Evolutionary conservation across 2,797 vertebrate species (phyloP), one percentile per base, ranked within the genome.

Genomic region (Acanthopagrus latus): DNA sequence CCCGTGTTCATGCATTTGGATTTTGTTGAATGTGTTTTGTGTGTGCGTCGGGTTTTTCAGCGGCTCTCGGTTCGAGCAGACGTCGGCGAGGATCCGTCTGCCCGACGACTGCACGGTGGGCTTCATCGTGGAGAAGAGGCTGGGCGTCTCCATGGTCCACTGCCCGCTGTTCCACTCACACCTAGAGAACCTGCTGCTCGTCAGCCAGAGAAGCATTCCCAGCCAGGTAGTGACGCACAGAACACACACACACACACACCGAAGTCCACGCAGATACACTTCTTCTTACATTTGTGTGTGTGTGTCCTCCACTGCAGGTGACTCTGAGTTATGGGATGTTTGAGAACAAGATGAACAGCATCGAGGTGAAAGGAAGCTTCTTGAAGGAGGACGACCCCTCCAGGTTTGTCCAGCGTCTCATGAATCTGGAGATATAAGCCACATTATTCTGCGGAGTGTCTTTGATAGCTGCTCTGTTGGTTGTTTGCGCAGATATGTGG

Each of bases 41-140:
- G 0, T 33, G 1, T 16, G 2, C 13, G 9, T 25, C 43, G 1
- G 43, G 55, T 43, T 52, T 27, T 16, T 46, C 86, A 98, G 97
- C 0, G 96, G 97, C 63, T 84, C 88, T 20, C 93, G 77, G 78
- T 98, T 99, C 1, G 71, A 96, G 91, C 90, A 90, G 84, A 98
- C 97, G 0, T 97, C 97, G 0, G 95, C 96, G 2, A 91, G 85
- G 52, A 99, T 99, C 89, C 96, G 96, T 48, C 95, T 99, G 64
- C 97, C 97, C 0, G 97, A 98, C 0, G 97, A 98, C 94, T 98
- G 97, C 76, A 98, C 97, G 0, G 93, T 99, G 87, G 97, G 97
- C 29, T 99, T 97, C 84, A 98, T 99, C 3, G 81, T 98, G 0
- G 97, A 98, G 91, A 94, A 93, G 79, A 93, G 95, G 77, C 93